Conservation (phyloP, 1,140 invertebrate genomes). For the Drosophila kepulauana region DNA sequence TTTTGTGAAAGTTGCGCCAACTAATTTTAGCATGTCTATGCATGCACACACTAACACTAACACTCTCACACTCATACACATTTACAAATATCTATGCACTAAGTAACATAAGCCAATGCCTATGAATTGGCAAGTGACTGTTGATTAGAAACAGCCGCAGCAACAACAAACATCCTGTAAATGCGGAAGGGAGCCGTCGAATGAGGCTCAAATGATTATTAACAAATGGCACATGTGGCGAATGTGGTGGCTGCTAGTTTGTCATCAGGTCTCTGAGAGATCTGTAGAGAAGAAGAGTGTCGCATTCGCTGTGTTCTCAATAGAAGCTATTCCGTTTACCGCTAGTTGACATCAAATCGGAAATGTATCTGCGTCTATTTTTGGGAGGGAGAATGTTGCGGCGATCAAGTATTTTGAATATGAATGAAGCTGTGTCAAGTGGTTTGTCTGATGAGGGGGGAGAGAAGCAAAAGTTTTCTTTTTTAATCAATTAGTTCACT, state of each 20-base stretch:
- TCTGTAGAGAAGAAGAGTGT: neutral
- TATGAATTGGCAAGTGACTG: slow-evolving; percentile 31
- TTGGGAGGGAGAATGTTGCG: slow-evolving; percentile 68
- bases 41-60: neutral
- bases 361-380: slow-evolving; percentile 57
- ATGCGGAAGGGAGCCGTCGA: slow-evolving; percentile 11
- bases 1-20: slow-evolving; percentile 72
- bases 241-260: neutral
- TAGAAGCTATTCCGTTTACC: slow-evolving; percentile 71
- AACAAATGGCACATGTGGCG: slow-evolving; percentile 12
- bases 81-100: neutral
- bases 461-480: slow-evolving; percentile 48
- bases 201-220: slow-evolving; percentile 11
- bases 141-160: slow-evolving; percentile 20
- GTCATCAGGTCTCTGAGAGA: slow-evolving; percentile 7
- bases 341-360: slow-evolving; percentile 78
- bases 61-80: neutral
- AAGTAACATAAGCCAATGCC: slow-evolving; percentile 1
- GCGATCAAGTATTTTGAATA: slow-evolving; percentile 63
- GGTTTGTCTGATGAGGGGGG: neutral
- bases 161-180: slow-evolving; percentile 38
- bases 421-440: slow-evolving; percentile 50
- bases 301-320: slow-evolving; percentile 59
- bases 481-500: slow-evolving; percentile 77
- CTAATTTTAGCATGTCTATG: slow-evolving; percentile 57